These are phyloP conservation scores for Apostichopus japonicus DNA, from an alignment of 35 echinoderm and acorn worm species.

Conservation along the genomic window DNA sequence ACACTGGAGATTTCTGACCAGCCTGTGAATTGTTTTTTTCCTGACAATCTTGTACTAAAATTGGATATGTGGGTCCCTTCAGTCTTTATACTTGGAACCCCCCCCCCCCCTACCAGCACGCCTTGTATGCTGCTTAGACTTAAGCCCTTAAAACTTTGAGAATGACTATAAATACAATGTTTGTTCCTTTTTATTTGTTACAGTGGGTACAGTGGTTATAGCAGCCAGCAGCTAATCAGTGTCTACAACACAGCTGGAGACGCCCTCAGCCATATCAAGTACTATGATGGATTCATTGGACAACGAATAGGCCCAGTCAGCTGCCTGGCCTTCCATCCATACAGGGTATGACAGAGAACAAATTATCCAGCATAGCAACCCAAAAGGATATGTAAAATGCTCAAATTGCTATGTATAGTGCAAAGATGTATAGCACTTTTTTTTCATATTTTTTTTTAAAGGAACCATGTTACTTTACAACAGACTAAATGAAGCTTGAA, in stretches of 20 bases:
- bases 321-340: conserved; percentile 92
- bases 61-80: too few species aligned
- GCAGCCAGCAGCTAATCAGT: conserved; percentile 88
- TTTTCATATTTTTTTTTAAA: too few species aligned
- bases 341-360: conserved; percentile 57
- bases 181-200: neutral
- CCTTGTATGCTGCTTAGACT: too few species aligned
- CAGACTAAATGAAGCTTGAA: too few species aligned
- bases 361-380: neutral
- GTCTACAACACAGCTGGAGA: conserved; percentile 92
- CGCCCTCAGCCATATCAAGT: conserved; percentile 96
- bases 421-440: neutral
- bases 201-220: conserved; percentile 70
- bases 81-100: too few species aligned
- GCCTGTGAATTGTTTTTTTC: too few species aligned
- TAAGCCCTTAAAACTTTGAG: neutral
- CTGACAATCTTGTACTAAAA: too few species aligned
- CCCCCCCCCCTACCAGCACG: too few species aligned
- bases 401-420: neutral
- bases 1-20: too few species aligned
- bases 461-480: too few species aligned
- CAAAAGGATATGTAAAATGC: neutral
- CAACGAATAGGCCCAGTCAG: conserved; percentile 96
- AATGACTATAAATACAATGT: neutral
- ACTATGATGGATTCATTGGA: conserved; percentile 99